Base-by-base conservation (phyloP, 1,140 invertebrate species). In the Acyrthosiphon pisum region DNA sequence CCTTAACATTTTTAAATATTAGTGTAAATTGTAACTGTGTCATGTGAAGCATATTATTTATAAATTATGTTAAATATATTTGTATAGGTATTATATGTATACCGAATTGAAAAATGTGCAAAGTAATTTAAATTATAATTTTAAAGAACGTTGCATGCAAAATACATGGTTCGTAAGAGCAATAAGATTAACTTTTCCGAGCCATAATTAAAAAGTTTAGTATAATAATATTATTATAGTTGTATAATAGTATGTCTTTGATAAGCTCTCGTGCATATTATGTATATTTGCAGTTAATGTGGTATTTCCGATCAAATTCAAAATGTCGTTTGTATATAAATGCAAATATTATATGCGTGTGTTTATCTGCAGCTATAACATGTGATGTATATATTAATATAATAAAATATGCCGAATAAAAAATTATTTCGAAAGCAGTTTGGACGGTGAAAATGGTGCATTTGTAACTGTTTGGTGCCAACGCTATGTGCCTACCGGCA, bases 391-490 rank as follows among this genome's bases (percentile, higher is more conserved):
- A 14, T 35, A 76, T 26, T 53, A 56, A 23, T 50, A 20, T 30
- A 68, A 76, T 76, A 76, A 76, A 76, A n/a, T 76, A 30, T 41
- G 35, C 1, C 3, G 22, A 41, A 90, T 90, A 22, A 90, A 90
- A 81, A 76, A 68, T 81, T 14, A 76, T 44, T n/a, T 44, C 2
- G 20, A 76, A 91, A 68, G 41, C 2, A 14, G 60, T 46, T 46
- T 44, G 56, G 14, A 76, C 60, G 14, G 60, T 76, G 30, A 76
- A 76, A 76, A 76, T 76, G 60, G 22, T 92, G 23, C n/a, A 50
- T 53, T 86, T 48, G 50, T 56, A 35, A 91, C n/a, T 20, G 23
- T 60, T 53, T 53, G 91, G n/a, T 93, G 76, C 48, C 81, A 86
- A 37, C 76, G 48, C 14, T 41, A 26, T 48, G 81, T 44, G 44